Evolutionary conservation across 2,888 invertebrate species (phyloP), one percentile per base, ranked within the genome.

Genomic region (Drosophila sordidula): DNA sequence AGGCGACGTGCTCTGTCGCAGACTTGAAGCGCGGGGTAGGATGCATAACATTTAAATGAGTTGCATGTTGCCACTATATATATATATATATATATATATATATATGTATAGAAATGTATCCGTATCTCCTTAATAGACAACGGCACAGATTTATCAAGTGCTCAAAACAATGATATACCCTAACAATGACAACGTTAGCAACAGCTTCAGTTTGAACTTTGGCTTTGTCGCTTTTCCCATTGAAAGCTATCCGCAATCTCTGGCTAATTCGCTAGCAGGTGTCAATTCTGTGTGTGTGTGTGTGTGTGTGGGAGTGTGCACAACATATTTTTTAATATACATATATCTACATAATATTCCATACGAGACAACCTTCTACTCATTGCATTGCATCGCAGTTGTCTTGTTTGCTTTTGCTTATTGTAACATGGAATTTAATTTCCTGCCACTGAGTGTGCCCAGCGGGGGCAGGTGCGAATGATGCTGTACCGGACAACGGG

Each of bases 351-450:
- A 64, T 42, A 36, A 52, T 44, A 42, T 58, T 46, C 26, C 39
- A 41, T 34, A 44, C 14, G 32, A 55, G 45, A 22, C 46, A 44
- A 41, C 42, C 52, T 32, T 29, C 29, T 8, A 29, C 8, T 42
- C 18, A 42, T 22, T 32, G 52, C 41, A 41, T 41, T 50, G 32
- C 34, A 25, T 26, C 5, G 54, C 29, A 8, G 29, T 41, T 29
- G 42, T 50, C 18, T 47, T 38, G 57, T 38, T 56, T 54, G 47
- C 36, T 12, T 54, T 61, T 42, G 55, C 34, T 58, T 62, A 66
- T 83, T 84, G 66, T 73, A 47, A 64, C 61, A 59, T 72, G 56
- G 58, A 82, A 82, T 80, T 62, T 83, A 86, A 82, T 82, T 82
- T 82, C 82, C 82, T 82, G 75, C 47, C 32, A 36, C 52, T 54